Base-by-base conservation (phyloP, 2,113 vertebrate species). In the Syrrhaptes paradoxus region DNA sequence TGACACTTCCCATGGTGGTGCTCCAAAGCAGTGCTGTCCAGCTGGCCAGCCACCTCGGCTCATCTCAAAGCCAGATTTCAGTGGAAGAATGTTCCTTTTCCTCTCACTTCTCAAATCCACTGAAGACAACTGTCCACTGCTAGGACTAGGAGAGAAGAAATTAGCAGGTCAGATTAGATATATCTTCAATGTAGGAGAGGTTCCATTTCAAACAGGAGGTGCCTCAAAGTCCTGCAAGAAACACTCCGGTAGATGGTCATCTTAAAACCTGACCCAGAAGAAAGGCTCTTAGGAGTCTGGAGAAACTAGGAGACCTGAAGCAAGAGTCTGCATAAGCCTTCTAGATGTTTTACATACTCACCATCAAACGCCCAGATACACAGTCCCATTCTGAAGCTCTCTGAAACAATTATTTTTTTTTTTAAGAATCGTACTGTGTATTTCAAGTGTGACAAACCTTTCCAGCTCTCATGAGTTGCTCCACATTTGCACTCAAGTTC, bases 91-190 rank as follows among this genome's bases (percentile, higher is more conserved):
- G 18, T 59, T 93, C 59, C 59, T 86, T 59, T 66, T 68, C 80
- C 57, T 93, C 68, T 63, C 4, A 0, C 45, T 88, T 70, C 25
- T 38, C 73, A 65, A 62, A 52, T 65, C 55, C 79, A 63, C 79
- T 77, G 82, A 55, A 86, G 79, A 24, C 38, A 74, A 31, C 16
- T 36, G 36, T 11, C 41, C n/a, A 8, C 38, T 38, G 65, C 76
- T 96, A 97, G 41, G 94, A 92, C 95, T 96, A 80, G 36, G 51
- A 59, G 75, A 77, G 74, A 73, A 91, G 9, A 63, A 63, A 75
- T 36, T 22, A 24, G 28, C 59, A 80, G 38, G 17, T 93, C 52
- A 78, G 43, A 65, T 82, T 29, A 65, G 24, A 62, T 15, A 3
- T 3, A 66, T 17, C n/a, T 61, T 12, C 55, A 7, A 4, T 6